Evolutionary conservation across 2,797 vertebrate genomes (phyloP), one percentile per base, ranked within the genome.

Genomic region (Phyllotis vaccarum): DNA sequence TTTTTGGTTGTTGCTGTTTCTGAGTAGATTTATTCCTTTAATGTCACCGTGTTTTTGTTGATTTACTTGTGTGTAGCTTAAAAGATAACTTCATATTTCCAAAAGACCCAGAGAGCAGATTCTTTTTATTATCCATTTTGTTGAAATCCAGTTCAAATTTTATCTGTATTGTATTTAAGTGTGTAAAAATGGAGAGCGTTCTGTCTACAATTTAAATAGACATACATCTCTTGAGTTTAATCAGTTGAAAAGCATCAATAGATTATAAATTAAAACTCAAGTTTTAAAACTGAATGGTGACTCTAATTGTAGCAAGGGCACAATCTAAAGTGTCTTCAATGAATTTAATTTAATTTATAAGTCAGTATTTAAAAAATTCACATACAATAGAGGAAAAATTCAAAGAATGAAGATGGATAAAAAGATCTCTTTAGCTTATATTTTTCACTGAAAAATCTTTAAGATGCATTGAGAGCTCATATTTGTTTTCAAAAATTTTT

Each of bases 321-420:
- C 34, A 93, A 17, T 91, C 91, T 93, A 89, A 85, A 86, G 81
- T 10, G 93, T 17, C n/a, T 95, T 52, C 74, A 88, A 52, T 10
- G 3, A 21, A 91, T 29, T 97, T 96, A 89, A 72, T 72, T 86
- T 93, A 31, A 85, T 49, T 86, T 56, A 37, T 83, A 82, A 94
- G 8, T 96, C 34, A 37, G 46, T 64, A 94, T 96, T 96, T 94
- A 7, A 90, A 95, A 81, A 31, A 86, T 34, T 75, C 19, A 74
- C 76, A 58, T 81, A 76, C 5, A 17, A n/a, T 27, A 93, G 68
- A 87, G 14, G 37, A 64, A 91, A 95, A 81, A 40, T 85, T 92
- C 3, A 70, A 79, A 43, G 1, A 91, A 78, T 66, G 37, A 54
- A 24, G 31, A 86, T 0, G 24, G 9, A 19, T 17, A 46, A 9